A percentile compares a stretch with the other conserved stretches of the same genome.
These are phyloP conservation scores for Parascotia fuliginaria DNA, from an alignment of 2,888 invertebrate species.

Conservation along the genomic window DNA sequence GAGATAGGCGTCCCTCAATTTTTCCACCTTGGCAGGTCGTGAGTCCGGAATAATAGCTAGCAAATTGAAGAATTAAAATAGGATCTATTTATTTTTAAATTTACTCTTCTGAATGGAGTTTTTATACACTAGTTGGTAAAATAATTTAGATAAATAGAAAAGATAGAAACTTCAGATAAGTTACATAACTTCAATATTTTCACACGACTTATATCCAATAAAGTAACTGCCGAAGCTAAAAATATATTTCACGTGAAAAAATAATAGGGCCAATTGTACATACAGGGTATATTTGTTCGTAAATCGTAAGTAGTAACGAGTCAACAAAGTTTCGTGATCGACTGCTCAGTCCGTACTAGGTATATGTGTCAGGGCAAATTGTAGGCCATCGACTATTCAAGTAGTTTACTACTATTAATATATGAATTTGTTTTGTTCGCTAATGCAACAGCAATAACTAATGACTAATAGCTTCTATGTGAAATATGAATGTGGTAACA, in stretches of 20 bases:
- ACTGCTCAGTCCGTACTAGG: slow-evolving; percentile 55
- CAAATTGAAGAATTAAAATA: too few relatives aligned
- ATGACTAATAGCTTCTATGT: too few relatives aligned
- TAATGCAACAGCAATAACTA: too few relatives aligned
- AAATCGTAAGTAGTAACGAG: slow-evolving; percentile 42
- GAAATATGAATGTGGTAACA: too few relatives aligned
- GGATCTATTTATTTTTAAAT: too few relatives aligned
- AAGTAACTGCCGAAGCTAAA: slow-evolving; percentile 16
- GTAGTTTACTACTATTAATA: slow-evolving; percentile 28
- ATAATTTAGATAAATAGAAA: too few relatives aligned
- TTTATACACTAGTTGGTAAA: too few relatives aligned
- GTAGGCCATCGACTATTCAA: slow-evolving; percentile 52
- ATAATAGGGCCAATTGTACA: slow-evolving; percentile 21
- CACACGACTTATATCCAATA: not conserved
- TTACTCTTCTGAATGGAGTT: too few relatives aligned
- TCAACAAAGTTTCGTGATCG: slow-evolving; percentile 39
- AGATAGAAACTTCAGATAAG: not conserved
- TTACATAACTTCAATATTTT: not conserved
- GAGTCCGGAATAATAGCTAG: too few relatives aligned
- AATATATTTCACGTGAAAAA: slow-evolving; percentile 8
- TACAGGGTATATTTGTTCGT: slow-evolving; percentile 29
- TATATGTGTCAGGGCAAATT: slow-evolving; percentile 69
- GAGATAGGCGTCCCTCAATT: too few relatives aligned
- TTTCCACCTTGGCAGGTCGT: too few relatives aligned
- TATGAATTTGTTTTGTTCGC: slow-evolving; percentile 34